Percentiles rank a stretch among this genome's conserved stretches.
Evolutionary conservation across 2,797 vertebrate species (phyloP).

Genomic region (Acipenser ruthenus): DNA sequence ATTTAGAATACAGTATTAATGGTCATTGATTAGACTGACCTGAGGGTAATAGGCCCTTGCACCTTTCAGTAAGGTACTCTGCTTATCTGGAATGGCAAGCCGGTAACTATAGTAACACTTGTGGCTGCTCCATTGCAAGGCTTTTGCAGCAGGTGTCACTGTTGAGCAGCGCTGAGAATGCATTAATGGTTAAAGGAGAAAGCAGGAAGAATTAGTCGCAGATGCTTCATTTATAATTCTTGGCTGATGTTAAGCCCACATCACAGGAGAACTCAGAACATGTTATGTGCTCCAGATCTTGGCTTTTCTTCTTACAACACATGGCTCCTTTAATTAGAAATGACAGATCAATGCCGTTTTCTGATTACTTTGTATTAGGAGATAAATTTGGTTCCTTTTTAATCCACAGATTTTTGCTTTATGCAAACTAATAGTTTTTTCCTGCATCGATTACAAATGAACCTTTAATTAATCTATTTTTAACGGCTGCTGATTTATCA

Average conservation of each 20-base stretch:
- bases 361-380: slow-evolving; percentile 14
- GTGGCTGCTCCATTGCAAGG: background rate
- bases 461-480: slow-evolving; percentile 16
- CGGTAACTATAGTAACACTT: background rate
- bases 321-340: slow-evolving; percentile 16
- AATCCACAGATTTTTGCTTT: background rate
- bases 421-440: background rate
- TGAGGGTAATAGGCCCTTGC: background rate
- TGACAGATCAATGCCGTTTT: slow-evolving; percentile 19
- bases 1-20: background rate
- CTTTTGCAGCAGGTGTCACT: background rate
- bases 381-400: slow-evolving; percentile 5
- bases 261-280: background rate
- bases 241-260: background rate
- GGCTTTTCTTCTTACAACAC: background rate
- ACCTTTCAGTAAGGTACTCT: background rate
- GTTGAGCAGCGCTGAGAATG: background rate
- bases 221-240: background rate
- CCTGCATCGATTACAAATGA: slow-evolving; percentile 6
- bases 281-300: background rate
- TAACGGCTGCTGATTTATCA: slow-evolving; percentile 16
- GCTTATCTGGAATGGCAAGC: background rate
- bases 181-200: background rate
- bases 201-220: background rate
- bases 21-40: background rate